phyloP scores from a whole-genome alignment of 2,797 vertebrate species.

The Antrozous pallidus region DNA sequence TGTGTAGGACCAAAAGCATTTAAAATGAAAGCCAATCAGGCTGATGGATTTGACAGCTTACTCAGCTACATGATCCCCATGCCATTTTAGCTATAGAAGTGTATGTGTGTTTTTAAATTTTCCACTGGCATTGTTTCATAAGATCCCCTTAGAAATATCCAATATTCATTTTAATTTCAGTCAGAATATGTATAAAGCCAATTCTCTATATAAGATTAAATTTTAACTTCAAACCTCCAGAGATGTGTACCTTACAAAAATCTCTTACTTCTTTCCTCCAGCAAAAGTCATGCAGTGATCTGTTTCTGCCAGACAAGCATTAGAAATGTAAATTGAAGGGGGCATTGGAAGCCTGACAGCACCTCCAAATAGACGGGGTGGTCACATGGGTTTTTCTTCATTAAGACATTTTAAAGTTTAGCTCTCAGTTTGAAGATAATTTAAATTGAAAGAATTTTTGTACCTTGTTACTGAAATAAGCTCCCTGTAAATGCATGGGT shows the following conservation, averaged over 20 bases:
- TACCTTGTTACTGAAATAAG: constrained; percentile 66
- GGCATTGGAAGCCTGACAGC: constrained; percentile 67
- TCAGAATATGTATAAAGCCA: constrained; percentile 32
- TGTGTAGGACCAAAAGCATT: constrained; percentile 12
- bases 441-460: constrained; percentile 76
- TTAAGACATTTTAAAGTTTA: constrained; percentile 76
- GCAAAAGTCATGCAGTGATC: constrained; percentile 55
- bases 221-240: constrained; percentile 61
- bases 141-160: constrained; percentile 35
- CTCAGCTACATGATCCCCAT: neutral
- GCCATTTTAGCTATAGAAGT: neutral
- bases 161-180: constrained; percentile 67
- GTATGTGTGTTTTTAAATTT: neutral
- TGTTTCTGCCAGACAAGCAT: constrained; percentile 57
- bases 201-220: constrained; percentile 57
- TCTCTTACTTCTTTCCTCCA: constrained; percentile 47
- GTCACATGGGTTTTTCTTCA: constrained; percentile 72
- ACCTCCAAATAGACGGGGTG: constrained; percentile 39
- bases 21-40: constrained; percentile 55
- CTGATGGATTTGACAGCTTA: constrained; percentile 48
- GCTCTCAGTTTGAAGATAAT: constrained; percentile 73
- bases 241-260: constrained; percentile 58
- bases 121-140: constrained; percentile 41
- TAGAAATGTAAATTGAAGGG: constrained; percentile 68
- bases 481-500: constrained; percentile 41